Evolutionary conservation across 2,888 invertebrate genomes (phyloP), one percentile per base, ranked within the genome.

Genomic region (Schizaphis graminum): DNA sequence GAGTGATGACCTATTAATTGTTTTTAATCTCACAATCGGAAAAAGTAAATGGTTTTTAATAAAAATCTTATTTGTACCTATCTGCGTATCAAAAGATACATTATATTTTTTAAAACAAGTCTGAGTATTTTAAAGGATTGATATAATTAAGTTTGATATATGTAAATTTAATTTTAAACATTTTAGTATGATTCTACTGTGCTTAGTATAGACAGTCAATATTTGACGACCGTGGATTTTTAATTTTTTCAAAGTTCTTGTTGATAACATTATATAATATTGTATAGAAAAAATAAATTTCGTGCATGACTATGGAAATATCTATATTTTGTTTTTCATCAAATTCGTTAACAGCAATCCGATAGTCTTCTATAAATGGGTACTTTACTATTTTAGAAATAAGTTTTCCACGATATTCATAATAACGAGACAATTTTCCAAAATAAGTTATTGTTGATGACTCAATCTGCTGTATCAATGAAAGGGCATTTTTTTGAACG

Each of bases 171-270:
- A 89, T 35, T 88, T 28, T 2, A 61, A 57, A 86, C 53, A 16
- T 24, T 61, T 16, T 3, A 84, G 47, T 94, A 21, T n/a, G 41
- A 13, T 44, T 44, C 5, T n/a, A 21, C 8, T 89, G 2, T 47
- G 53, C 13, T 96, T 97, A 98, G 96, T 98, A 98, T 96, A 98
- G 96, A 95, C 98, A 97, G 96, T 98, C 98, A 7, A 98, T 97
- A 96, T 99, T 99, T 91, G 98, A 98, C 88, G 98, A 98, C 95
- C 99, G 97, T 10, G 99, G 99, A 96, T 98, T 99, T 97, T 99
- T 99, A 95, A 99, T 99, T 96, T 99, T 99, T 96, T 99, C 99
- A 96, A 99, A 96, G 96, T 99, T 99, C 96, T 99, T 99, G 95
- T 98, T 98, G 95, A 99, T 99, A 96, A 99, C 98, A 96, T 99